Evolutionary conservation across 1,140 invertebrate species (phyloP), one percentile per base, ranked within the genome.

Genomic region (Conus betulinus): DNA sequence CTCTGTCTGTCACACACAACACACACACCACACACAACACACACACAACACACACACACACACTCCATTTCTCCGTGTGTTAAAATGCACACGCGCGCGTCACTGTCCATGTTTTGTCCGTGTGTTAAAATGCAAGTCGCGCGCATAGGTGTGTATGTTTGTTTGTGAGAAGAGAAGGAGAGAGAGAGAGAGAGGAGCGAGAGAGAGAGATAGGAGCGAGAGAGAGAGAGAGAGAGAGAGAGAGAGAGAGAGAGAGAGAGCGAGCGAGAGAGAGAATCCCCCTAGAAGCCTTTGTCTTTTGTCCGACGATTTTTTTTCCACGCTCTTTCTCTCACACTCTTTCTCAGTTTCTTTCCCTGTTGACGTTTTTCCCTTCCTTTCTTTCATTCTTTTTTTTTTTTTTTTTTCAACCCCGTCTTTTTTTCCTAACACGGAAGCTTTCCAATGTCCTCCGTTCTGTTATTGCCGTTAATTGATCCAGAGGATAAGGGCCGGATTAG

Each of bases 141-240:
- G 39, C 39, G 39, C 39, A 39, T 39, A 3, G 0, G 39, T 39
- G 39, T 39, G 39, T 39, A 3, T 39, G 39, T 39, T 39, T 39
- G 39, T 39, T 0, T 39, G 39, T 39, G 39, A 39, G 39, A 39
- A 39, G 39, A 39, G 39, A 11, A 60, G 57, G 57, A 0, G 4
- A 60, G 57, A 15, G 15, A 11, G 55, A 57, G 55, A 57, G 55
- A 57, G 55, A 57, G 55, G 13, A 57, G 13, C 6, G 55, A 13
- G 13, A 13, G 13, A 11, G 57, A 11, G 57, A 15, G 55, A 60
- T 8, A 15, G 57, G 57, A 57, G 55, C 6, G 55, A 60, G 76
- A 79, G 76, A 79, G 76, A 79, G 76, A 79, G 76, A 79, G 76
- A 79, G 76, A 79, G 76, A 79, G 76, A 79, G 76, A 79, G 76